phyloP scores from a whole-genome alignment of 2,888 invertebrate genomes.

The Perithous albicinctus region DNA sequence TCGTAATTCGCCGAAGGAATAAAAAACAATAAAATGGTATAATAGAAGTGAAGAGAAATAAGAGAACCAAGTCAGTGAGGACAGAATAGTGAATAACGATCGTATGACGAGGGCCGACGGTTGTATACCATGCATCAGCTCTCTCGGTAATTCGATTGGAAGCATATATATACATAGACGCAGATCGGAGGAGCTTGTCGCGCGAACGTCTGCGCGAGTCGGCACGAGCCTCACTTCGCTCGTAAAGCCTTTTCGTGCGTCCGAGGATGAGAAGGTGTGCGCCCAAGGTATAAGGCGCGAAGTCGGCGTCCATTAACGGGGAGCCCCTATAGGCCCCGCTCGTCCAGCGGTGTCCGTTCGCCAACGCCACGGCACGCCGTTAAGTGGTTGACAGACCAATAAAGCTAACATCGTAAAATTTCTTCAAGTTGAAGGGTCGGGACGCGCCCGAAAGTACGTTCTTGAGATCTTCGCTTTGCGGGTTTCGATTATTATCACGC shows the following conservation, averaged over 20 bases:
- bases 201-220: slow-evolving; percentile 29
- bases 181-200: slow-evolving; percentile 6
- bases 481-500: slow-evolving; percentile 66
- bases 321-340: slow-evolving; percentile 12
- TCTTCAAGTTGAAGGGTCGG: slow-evolving; percentile 55
- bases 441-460: slow-evolving; percentile 28
- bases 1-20: background rate
- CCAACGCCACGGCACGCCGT: slow-evolving; percentile 61
- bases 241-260: slow-evolving; percentile 62
- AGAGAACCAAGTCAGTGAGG: background rate
- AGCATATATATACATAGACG: slow-evolving; percentile 36
- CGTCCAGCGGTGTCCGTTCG: slow-evolving; percentile 56
- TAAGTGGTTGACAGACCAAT: slow-evolving; percentile 72
- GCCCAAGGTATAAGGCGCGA: slow-evolving; percentile 39
- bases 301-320: slow-evolving; percentile 58
- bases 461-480: slow-evolving; percentile 46
- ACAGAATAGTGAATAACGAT: slow-evolving; percentile 64
- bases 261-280: slow-evolving; percentile 14
- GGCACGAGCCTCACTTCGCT: slow-evolving; percentile 62
- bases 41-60: background rate
- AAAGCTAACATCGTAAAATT: slow-evolving; percentile 71
- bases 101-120: slow-evolving; percentile 19
- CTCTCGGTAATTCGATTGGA: slow-evolving; percentile 57
- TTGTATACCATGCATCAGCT: slow-evolving; percentile 42
- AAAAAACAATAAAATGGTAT: slow-evolving; percentile 5